Base-by-base conservation (phyloP, 2,888 invertebrate species). In the Eutolmus rufibarbis region DNA sequence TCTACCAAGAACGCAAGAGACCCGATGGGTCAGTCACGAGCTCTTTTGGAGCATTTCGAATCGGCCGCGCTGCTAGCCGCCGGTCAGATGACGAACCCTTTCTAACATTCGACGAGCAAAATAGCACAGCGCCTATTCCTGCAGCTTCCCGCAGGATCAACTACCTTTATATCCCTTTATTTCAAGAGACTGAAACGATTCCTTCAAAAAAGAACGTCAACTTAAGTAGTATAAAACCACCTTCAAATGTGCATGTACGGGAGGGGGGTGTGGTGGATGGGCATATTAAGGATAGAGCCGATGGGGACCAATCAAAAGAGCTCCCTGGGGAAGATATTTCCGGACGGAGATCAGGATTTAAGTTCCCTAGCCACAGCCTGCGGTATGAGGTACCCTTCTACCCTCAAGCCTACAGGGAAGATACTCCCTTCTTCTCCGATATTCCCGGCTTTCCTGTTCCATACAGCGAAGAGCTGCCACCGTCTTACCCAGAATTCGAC, bases 341-440 rank as follows among this genome's bases (percentile, higher is more conserved):
- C 31, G 92, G 92, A 86, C 91, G 92, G 0, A 91, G 93, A 14
- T 92, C 92, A 46, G 93, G 93, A 84, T 92, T 93, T 78, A 91
- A 92, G 88, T 93, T 93, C 89, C 91, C 92, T 86, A 91, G 91
- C 89, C 92, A 92, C 89, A 91, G 91, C 51, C 89, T 92, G 43
- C 91, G 91, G 88, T 91, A 92, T 19, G 91, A 92, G 19, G 91
- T 90, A 88, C 91, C 92, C 23, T 93, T 93, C 88, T 91, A 92
- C 81, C 93, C 93, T 4, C 92, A 92, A 88, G 91, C 90, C 40
- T 93, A 93, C 89, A 92, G 93, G 51, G 93, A 93, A 89, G 93
- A 93, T 86, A 91, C 90, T 87, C 91, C 91, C 56, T 90, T 91
- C 23, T 91, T 92, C 74, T 90, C 90, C 14, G 92, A 93, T 23